Evolutionary conservation across 2,113 vertebrate species (phyloP), one percentile per base, ranked within the genome.

Genomic region (Campylomormyrus tamandua): DNA sequence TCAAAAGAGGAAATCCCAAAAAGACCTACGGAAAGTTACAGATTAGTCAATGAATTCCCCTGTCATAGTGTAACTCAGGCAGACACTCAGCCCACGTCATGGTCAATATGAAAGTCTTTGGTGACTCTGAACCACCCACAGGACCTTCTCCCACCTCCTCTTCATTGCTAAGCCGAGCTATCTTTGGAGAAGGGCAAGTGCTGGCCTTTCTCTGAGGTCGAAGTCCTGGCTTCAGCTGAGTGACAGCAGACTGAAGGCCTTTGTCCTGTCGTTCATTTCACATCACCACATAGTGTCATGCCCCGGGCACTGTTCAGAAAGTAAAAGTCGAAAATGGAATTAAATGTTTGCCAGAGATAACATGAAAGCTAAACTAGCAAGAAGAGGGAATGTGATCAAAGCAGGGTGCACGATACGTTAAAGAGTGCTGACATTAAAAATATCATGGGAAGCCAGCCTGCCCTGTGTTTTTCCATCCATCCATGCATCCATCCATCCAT

Each of bases 31-130:
- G 89, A 89, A 89, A 89, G 89, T 46, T 53, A 31, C 42, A 89
- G 35, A 89, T 89, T 89, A 89, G 89, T 89, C 89, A 89, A 62
- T 85, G 80, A 89, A 89, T 89, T 89, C 80, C 89, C 87, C 89
- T 27, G 27, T 46, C n/a, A 13, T 46, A 53, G 77, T 46, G 27
- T 84, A 62, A 83, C 89, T 62, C 39, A 42, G 27, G 58, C 8
- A 62, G 77, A 80, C 58, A 27, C 39, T n/a, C 77, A 27, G 80
- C 89, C 50, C 89, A 89, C 89, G 52, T 62, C 80, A 85, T 45
- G 49, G 48, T 83, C 49, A 35, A 89, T 83, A 35, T 53, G 88
- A 89, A 83, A 83, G 74, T 83, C 58, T 45, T 89, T 89, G 56
- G 80, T 80, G 83, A 83, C 70, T 89, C 70, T 56, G 89, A 52